Percentiles rank a stretch among this genome's conserved stretches.
phyloP scores from a whole-genome alignment of 2,888 invertebrate genomes.

The Meta bourneti region DNA sequence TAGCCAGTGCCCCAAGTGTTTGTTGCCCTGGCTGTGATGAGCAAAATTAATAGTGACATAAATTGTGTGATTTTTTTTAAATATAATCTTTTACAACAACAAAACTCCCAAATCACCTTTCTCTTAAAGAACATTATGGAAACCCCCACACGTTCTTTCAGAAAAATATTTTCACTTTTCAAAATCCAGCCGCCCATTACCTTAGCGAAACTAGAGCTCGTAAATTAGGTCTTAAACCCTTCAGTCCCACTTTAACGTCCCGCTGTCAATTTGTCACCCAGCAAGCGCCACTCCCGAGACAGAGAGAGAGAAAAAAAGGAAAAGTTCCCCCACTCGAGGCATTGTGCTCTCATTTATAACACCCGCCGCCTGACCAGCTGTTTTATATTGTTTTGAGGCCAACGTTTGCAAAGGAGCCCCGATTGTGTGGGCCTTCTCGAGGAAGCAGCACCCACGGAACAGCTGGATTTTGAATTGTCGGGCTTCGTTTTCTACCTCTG shows the following conservation, averaged over 20 bases:
- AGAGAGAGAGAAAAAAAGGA: background rate
- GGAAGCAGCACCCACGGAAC: constrained; percentile 13
- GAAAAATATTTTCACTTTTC: background rate
- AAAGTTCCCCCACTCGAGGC: background rate
- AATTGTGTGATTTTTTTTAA: no score
- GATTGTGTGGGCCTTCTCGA: constrained; percentile 1
- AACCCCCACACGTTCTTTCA: background rate
- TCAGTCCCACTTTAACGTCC: constrained; percentile 16
- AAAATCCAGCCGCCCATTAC: background rate
- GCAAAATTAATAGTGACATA: no score
- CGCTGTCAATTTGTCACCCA: constrained; percentile 26
- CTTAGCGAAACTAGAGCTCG: background rate
- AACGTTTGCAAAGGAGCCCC: constrained; percentile 3
- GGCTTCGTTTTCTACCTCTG: constrained; percentile 41
- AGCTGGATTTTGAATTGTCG: constrained; percentile 47
- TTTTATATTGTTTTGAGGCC: constrained; percentile 1
- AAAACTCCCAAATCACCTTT: no score
- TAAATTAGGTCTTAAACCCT: background rate
- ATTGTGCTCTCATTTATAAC: constrained; percentile 21
- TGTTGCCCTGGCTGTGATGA: no score
- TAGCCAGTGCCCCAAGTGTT: no score
- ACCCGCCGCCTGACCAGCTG: constrained; percentile 15
- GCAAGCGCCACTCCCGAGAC: constrained; percentile 2
- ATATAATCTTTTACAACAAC: no score
- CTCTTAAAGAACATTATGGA: no score